Base-by-base conservation (phyloP, 2,113 vertebrate species). In the Corydoras maculifer region DNA sequence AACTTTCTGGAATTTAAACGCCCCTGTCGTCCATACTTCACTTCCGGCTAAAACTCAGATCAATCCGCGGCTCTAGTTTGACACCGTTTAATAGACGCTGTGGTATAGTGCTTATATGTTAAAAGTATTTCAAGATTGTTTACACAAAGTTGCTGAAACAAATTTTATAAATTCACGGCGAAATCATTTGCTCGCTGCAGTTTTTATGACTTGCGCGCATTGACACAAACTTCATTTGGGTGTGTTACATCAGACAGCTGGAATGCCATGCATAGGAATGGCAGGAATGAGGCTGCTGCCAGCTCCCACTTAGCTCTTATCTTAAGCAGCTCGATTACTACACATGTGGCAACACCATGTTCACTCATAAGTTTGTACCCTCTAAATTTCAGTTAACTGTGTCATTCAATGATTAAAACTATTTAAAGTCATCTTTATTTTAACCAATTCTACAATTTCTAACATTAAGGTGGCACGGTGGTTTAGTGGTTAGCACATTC, bases 231-330 rank as follows among this genome's bases (percentile, higher is more conserved):
- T 64, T 75, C 48, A 62, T 77, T 86, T 80, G 79, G 73, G 82
- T 89, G 82, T 83, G 91, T 97, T 88, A 95, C 93, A 90, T 95
- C 94, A 95, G 90, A 87, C 88, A 87, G 88, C 85, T 93, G 96
- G 94, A 96, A 97, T 97, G 94, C 87, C 67, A 83, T 86, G 86
- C 87, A 82, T 76, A 90, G 90, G 91, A 88, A 91, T 91, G 89
- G 77, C 78, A 86, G 84, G 85, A 86, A 84, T 75, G 81, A 80
- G 82, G 83, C 88, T 86, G 87, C 86, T 88, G 88, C 78, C 35
- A n/a, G 13, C 78, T 76, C 66, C 76, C 76, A 75, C 75, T 76
- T n/a, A 25, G 5, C 31, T 2, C 32, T 57, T 72, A 72, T 18
- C 35, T 14, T 62, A 64, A 72, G 50, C 53, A 15, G 61, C 57